These are phyloP conservation scores for Lepidurus apus DNA, from an alignment of 1,140 invertebrate species.

Conservation along the genomic window DNA sequence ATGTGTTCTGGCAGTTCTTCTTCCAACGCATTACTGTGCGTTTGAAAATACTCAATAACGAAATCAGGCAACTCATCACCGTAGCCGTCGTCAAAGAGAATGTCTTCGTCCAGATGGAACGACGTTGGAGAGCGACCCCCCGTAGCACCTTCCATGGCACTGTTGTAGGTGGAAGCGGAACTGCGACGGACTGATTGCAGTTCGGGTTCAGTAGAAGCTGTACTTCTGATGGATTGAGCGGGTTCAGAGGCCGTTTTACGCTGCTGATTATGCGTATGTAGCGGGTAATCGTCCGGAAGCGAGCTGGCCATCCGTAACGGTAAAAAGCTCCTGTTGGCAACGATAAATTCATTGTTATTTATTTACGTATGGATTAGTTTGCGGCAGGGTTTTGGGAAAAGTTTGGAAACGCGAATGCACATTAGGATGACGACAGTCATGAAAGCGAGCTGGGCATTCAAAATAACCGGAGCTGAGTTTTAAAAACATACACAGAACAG, in stretches of 20 bases:
- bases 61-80: constrained; percentile 30
- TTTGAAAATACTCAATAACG: constrained; percentile 29
- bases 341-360: no score
- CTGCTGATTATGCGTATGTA: neutral
- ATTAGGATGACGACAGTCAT: neutral
- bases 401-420: neutral
- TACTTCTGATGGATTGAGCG: neutral
- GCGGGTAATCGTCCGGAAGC: neutral
- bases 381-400: neutral
- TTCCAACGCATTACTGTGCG: constrained; percentile 24
- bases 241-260: neutral
- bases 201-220: neutral
- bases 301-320: constrained; percentile 4
- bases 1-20: constrained; percentile 31
- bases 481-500: neutral
- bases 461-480: constrained; percentile 1
- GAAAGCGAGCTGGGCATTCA: neutral
- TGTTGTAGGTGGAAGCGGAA: neutral
- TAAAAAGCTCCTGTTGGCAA: neutral
- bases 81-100: constrained; percentile 25
- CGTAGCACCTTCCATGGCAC: constrained; percentile 26
- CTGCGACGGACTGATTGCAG: neutral
- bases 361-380: neutral
- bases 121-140: neutral
- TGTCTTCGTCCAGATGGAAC: constrained; percentile 23